These are phyloP conservation scores for Brenthis ino DNA, from an alignment of 2,888 invertebrate species.

Conservation along the genomic window DNA sequence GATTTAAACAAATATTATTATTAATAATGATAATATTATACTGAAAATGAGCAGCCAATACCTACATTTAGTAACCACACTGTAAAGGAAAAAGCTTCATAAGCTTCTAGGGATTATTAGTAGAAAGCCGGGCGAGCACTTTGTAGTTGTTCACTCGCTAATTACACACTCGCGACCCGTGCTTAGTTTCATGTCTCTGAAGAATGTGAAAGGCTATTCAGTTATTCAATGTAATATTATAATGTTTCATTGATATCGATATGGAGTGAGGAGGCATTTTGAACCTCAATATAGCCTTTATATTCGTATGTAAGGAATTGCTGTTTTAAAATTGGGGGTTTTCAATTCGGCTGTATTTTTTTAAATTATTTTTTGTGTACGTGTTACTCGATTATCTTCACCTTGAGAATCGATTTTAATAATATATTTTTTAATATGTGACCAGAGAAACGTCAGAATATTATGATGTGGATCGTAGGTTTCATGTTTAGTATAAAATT, in stretches of 20 bases:
- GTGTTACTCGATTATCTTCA: no score
- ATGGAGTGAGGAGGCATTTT: neutral
- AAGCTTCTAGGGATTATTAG: conserved; percentile 13
- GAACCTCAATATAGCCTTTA: neutral
- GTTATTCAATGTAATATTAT: conserved; percentile 10
- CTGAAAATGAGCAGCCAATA: neutral
- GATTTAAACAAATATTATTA: neutral
- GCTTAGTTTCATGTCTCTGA: conserved; percentile 13
- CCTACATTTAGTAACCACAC: neutral
- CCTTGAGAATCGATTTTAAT: no score
- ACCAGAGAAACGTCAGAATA: no score
- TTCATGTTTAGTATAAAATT: no score
- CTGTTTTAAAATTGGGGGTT: no score
- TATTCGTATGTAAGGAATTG: no score
- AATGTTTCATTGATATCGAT: conserved; percentile 6
- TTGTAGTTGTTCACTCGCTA: conserved; percentile 23
- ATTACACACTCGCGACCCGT: conserved; percentile 23
- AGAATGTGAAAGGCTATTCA: conserved; percentile 22
- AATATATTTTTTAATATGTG: no score
- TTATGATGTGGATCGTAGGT: no score
- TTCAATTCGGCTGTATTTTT: no score
- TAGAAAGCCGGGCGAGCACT: conserved; percentile 23
- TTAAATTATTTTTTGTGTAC: no score
- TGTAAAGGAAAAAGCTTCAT: neutral
- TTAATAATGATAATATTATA: neutral